A percentile compares a stretch with the other conserved stretches of the same genome.
phyloP scores from a whole-genome alignment of 2,888 invertebrate species.

The Ennomos quercinarius region DNA sequence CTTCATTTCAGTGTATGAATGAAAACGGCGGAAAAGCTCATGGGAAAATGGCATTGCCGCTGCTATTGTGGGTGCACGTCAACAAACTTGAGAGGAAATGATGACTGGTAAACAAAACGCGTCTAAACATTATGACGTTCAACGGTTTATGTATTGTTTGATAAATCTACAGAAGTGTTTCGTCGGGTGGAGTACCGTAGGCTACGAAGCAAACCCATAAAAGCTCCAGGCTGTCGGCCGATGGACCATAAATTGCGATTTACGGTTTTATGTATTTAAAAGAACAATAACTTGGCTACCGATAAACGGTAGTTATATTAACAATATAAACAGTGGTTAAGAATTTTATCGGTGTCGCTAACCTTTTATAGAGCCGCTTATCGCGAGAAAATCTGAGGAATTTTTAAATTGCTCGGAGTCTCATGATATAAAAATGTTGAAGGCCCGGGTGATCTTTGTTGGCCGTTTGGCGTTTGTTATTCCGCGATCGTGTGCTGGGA shows the following conservation, averaged over 20 bases:
- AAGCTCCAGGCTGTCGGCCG: conserved; percentile 14
- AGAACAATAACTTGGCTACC: conserved; percentile 31
- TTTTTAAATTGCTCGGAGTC: conserved; percentile 34
- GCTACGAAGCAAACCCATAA: conserved; percentile 22
- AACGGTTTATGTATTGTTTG: conserved; percentile 45
- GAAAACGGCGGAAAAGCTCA: conserved; percentile 35
- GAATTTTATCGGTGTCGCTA: conserved; percentile 35
- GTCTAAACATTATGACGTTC: conserved; percentile 49
- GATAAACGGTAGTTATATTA: conserved; percentile 32
- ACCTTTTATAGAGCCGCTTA: conserved; percentile 36
- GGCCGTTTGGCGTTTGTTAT: conserved; percentile 43
- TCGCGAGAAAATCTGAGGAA: conserved; percentile 36
- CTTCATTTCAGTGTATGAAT: not conserved
- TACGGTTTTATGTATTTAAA: conserved; percentile 28
- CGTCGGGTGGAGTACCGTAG: conserved; percentile 22
- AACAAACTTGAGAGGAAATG: conserved; percentile 54
- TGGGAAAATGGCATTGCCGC: conserved; percentile 41
- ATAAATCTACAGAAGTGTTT: conserved; percentile 46
- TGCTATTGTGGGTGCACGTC: conserved; percentile 61
- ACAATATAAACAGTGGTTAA: conserved; percentile 33
- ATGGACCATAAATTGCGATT: conserved; percentile 30
- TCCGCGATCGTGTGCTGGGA: conserved; percentile 37
- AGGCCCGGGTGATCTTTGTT: conserved; percentile 11
- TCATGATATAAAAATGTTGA: conserved; percentile 30
- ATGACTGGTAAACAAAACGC: conserved; percentile 60